A percentile compares a stretch with the other conserved stretches of the same genome.
These are phyloP conservation scores for Ophonus ardosiacus DNA, from an alignment of 2,888 invertebrate genomes.

Conservation along the genomic window DNA sequence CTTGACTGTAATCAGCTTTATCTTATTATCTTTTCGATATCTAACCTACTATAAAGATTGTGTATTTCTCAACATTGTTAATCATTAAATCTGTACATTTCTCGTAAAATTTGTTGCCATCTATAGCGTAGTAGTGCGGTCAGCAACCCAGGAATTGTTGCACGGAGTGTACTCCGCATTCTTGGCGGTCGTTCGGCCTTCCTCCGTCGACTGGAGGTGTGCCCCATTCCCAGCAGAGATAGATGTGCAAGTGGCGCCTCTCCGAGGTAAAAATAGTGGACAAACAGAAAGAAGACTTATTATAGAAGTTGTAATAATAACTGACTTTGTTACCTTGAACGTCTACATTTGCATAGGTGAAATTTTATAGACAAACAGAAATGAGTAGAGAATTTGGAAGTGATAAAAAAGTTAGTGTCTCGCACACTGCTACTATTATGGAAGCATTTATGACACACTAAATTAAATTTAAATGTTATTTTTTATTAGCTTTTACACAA, in stretches of 20 bases:
- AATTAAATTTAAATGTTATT: too few species aligned
- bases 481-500: too few species aligned
- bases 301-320: not conserved
- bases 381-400: too few species aligned
- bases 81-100: not conserved
- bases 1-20: too few species aligned
- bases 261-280: not conserved
- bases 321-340: not conserved
- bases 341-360: not conserved
- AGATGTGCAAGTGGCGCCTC: not conserved
- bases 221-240: not conserved
- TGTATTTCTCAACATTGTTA: not conserved
- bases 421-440: too few species aligned
- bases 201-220: not conserved
- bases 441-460: too few species aligned
- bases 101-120: not conserved
- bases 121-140: not conserved
- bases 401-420: too few species aligned
- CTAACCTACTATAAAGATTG: not conserved
- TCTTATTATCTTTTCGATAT: not conserved
- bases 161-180: constrained; percentile 40
- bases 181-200: constrained; percentile 26
- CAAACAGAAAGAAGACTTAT: not conserved
- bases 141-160: constrained; percentile 39
- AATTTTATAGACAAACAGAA: too few species aligned